Conservation (phyloP, 1,140 invertebrate genomes). For the Argopecten irradians region DNA sequence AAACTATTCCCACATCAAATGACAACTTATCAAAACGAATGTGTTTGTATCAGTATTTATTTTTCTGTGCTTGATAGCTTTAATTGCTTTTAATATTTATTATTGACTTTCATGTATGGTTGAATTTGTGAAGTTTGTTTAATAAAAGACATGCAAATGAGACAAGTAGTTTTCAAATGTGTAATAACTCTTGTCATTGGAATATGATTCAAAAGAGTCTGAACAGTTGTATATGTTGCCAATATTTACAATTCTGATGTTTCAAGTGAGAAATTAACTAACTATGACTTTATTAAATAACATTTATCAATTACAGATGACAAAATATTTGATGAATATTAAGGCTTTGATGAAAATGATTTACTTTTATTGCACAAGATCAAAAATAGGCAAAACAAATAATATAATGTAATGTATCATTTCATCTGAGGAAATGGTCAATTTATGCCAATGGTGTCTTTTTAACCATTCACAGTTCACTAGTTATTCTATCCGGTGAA, state of each 20-base stretch:
- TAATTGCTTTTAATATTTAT: constrained; percentile 13
- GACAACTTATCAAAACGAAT: not conserved
- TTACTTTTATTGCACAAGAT: constrained; percentile 11
- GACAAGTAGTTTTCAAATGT: not conserved
- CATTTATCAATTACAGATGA: not conserved
- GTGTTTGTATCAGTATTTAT: constrained; percentile 11
- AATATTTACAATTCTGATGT: not conserved
- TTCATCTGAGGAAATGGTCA: not conserved
- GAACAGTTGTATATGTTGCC: not conserved
- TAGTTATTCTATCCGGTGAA: not conserved
- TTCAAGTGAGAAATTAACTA: not conserved
- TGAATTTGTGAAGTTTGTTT: constrained; percentile 2
- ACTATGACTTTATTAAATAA: not conserved
- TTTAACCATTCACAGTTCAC: constrained; percentile 9
- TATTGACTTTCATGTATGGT: not conserved
- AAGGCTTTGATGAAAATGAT: not conserved
- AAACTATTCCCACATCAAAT: constrained; percentile 10
- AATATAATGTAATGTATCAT: not conserved
- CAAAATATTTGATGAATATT: constrained; percentile 4
- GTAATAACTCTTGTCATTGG: not conserved
- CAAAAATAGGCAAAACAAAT: not conserved
- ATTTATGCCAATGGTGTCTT: not conserved
- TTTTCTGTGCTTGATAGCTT: not conserved
- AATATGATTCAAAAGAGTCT: not conserved
- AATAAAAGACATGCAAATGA: constrained; percentile 1